Evolutionary conservation across 2,888 invertebrate genomes (phyloP), one percentile per base, ranked within the genome.

Genomic region (Pseudanteris insignis): DNA sequence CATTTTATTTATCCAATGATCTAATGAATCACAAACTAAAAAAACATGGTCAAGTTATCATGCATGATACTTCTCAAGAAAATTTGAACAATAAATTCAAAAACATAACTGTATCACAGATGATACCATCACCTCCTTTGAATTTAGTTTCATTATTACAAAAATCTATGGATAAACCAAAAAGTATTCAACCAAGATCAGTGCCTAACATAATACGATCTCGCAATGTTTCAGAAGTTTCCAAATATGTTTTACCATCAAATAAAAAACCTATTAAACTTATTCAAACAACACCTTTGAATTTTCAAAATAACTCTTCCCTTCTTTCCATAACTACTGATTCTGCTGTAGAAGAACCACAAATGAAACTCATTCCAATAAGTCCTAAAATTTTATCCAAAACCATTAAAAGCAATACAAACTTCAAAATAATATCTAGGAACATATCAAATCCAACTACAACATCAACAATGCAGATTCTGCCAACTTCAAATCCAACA

Each of bases 1-100:
- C 57, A 15, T 70, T 59, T 36, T 24, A 60, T 8, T 36, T 51
- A 9, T 65, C 62, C 1, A 13, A 14, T 15, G 66, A 68, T 15
- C 43, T 70, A 5, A 33, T 63, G 5, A 40, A 30, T 1, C 70
- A 70, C 25, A 68, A 67, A 40, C 18, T 44, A 7, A 30, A 10
- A 2, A 38, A 18, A 1, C 69, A 70, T 32, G 38, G 29, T 7
- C n/a, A 40, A 9, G 32, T 34, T 5, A 9, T 29, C 14, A 44
- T 60, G 10, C 53, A 58, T 21, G 33, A 41, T 26, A 0, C 21
- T 7, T 18, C 41, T 10, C 28, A 25, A 1, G 12, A 44, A 11
- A 37, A 40, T 2, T 8, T 28, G 0, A 30, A 36, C 24, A 29
- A 21, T 25, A 28, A 25, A 24, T 6, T 24, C 3, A 32, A 50